Evolutionary conservation across 2,888 invertebrate species (phyloP), one percentile per base, ranked within the genome.

Genomic region (Agonopterix arenella): DNA sequence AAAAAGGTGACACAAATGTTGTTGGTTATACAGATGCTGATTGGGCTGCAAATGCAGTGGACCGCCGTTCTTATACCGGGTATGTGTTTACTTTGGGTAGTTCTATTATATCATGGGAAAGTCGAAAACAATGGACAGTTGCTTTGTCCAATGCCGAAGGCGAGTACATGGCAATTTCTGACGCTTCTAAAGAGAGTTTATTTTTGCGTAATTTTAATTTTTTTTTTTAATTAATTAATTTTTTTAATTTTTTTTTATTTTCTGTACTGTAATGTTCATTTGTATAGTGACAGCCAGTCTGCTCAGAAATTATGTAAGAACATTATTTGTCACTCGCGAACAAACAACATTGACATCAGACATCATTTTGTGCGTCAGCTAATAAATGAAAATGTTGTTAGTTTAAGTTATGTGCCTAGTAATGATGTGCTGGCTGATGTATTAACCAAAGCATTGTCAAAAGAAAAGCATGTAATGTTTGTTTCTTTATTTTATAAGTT

Each of bases 21-120:
- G 18, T 2, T 13, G 50, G 38, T 2, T 50, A 13, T 43, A 10
- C 43, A 3, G 50, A 46, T 43, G 50, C 50, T 3, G 50, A 50
- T 16, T 46, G 50, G 46, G 50, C 43, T n/a, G 40, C 41, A 36
- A 41, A 51, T 9, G 8, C 2, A 2, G 44, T 18, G 7, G 45
- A 45, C 11, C 9, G 45, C 4, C 5, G 11, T 3, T 45, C 45
- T 2, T 45, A 45, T n/a, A 45, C 45, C 5, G 45, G 45, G 1
- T 45, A 11, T 36, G 13, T 9, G 4, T 45, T 45, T 8, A 45
- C 1, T 1, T 4, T 45, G 8, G 45, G 45, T 4, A 44, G 10
- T 4, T 36, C 45, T 5, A 11, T 36, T 28, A 8, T 13, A 1
- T 46, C 37, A 11, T 46, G 46, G 46, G 46, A 46, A 18, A 46